Evolutionary conservation across 2,888 invertebrate genomes (phyloP), one percentile per base, ranked within the genome.

Genomic region (Habroteleia sp.): DNA sequence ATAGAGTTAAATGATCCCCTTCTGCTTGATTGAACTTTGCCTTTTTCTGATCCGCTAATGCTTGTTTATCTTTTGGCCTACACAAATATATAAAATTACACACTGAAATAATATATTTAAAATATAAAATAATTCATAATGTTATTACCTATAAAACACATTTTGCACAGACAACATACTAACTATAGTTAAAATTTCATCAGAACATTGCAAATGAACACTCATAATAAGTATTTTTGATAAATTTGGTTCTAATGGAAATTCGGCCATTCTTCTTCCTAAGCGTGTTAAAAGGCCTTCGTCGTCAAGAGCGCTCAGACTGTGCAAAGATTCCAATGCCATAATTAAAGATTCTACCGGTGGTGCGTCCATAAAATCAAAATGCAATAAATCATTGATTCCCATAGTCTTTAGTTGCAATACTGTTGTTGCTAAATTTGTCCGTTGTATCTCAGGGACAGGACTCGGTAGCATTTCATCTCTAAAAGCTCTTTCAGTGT

Each of bases 301-400:
- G 74, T 98, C 96, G 86, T 99, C 99, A 6, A 99, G 90, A 0
- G 99, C 99, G 27, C 97, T 97, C 1, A 99, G 91, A 2, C 98
- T 98, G 89, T 99, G 98, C 76, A 99, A 90, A 81, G 98, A 97
- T 84, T 99, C 98, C 80, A 99, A 90, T 8, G 99, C 99, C 94
- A 98, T 97, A 71, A 99, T 97, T 78, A 99, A 92, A 0, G 98
- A 97, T 90, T 99, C 98, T 11, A 97, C 97, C 0, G 99, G 98
- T 14, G 99, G 99, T 0, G 99, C 97, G 89, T 99, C 99, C 99
- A 99, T 99, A 90, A 99, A 99, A 90, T 99, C 99, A 88, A 99
- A 99, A 87, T 97, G 96, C 13, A 99, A 90, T 54, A 99, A 90
- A 90, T 99, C 99, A 88, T 99, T 99, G 82, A 99, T 99, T 16